Evolutionary conservation across 2,797 vertebrate genomes (phyloP).

Genomic region (Eulemur rubriventer): DNA sequence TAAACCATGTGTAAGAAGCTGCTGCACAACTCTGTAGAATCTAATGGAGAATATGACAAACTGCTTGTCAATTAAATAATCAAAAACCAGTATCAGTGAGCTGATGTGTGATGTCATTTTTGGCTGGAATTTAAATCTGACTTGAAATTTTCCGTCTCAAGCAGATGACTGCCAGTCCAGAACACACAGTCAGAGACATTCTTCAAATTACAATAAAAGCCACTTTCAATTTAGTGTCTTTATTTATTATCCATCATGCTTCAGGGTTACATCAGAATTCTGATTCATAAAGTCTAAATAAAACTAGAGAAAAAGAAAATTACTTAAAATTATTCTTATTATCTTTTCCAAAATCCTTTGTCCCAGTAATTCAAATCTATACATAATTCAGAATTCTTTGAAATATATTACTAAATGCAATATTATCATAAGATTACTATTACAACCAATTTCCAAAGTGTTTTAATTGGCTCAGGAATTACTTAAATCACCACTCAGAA

Average conservation of each 20-base stretch:
- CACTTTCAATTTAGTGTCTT: constrained; percentile 40
- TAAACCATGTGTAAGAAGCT: neutral
- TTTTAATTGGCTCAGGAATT: neutral
- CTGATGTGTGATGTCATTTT: constrained; percentile 39
- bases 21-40: constrained; percentile 13
- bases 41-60: constrained; percentile 25
- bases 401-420: neutral
- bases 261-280: constrained; percentile 66
- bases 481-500: neutral
- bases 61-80: constrained; percentile 49
- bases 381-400: constrained; percentile 4
- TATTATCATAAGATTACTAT: neutral
- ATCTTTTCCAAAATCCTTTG: constrained; percentile 22
- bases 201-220: constrained; percentile 48
- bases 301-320: constrained; percentile 55
- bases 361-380: neutral
- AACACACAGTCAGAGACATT: constrained; percentile 17
- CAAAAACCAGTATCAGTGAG: constrained; percentile 6
- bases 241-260: constrained; percentile 66
- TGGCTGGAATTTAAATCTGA: constrained; percentile 14
- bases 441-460: neutral
- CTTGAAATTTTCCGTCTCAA: constrained; percentile 59
- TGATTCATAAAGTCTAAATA: constrained; percentile 33
- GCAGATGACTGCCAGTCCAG: neutral
- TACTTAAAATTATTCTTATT: neutral